phyloP scores from a whole-genome alignment of 35 echinoderm and acorn worm genomes.

The Acanthaster planci region DNA sequence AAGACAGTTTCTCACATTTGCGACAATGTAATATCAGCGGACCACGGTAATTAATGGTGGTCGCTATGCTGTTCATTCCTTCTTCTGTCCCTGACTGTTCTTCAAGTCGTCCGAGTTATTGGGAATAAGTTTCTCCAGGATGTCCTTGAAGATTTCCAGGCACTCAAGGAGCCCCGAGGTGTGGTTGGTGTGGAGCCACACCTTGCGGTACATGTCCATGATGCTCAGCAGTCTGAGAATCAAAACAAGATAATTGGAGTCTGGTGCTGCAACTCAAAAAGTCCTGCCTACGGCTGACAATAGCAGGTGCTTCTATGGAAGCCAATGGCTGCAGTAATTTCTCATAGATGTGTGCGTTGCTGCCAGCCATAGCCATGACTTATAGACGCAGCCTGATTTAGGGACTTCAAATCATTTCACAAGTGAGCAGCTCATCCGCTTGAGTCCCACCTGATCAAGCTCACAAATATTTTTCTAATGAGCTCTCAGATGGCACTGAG shows the following conservation, averaged over 20 bases:
- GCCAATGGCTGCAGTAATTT: too few relatives aligned
- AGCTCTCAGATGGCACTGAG: too few relatives aligned
- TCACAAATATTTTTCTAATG: too few relatives aligned
- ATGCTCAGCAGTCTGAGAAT: constrained; percentile 10
- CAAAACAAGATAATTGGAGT: not conserved
- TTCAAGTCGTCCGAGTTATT: not conserved
- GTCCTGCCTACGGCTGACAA: not conserved
- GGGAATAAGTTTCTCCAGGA: constrained; percentile 10
- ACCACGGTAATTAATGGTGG: too few relatives aligned
- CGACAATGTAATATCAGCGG: too few relatives aligned
- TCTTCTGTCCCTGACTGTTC: not conserved
- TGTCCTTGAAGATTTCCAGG: constrained; percentile 17
- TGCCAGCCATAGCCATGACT: too few relatives aligned
- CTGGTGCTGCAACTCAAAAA: not conserved
- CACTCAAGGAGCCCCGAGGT: not conserved
- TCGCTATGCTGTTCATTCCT: not conserved
- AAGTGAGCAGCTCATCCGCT: too few relatives aligned
- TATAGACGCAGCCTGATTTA: too few relatives aligned
- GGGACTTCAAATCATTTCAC: too few relatives aligned
- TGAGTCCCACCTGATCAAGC: too few relatives aligned
- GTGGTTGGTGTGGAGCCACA: constrained; percentile 35
- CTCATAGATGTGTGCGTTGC: too few relatives aligned
- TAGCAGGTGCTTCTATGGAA: not conserved
- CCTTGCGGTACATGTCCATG: constrained; percentile 30
- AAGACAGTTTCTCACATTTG: too few relatives aligned